These are phyloP conservation scores for Limnephilus auricula DNA, from an alignment of 2,888 invertebrate genomes.

Conservation along the genomic window DNA sequence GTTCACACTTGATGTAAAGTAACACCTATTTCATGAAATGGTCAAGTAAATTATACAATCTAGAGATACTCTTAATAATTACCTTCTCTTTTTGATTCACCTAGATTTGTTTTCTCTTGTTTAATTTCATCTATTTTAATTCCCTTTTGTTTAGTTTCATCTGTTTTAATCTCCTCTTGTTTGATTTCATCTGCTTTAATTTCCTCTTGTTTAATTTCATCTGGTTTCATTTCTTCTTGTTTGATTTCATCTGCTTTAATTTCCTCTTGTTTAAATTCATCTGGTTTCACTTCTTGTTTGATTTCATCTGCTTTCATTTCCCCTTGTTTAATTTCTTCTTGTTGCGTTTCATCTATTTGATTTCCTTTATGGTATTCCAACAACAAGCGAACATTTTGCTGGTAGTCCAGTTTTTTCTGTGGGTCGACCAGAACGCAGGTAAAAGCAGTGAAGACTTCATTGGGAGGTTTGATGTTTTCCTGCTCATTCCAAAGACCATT, in stretches of 20 bases:
- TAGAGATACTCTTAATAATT: neutral
- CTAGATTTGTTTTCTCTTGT: neutral
- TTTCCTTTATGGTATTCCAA: slow-evolving; percentile 68
- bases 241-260: neutral
- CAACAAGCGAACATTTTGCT: slow-evolving; percentile 71
- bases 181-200: too few relatives aligned
- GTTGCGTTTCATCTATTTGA: neutral
- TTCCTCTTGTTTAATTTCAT: too few relatives aligned
- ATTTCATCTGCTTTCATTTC: neutral
- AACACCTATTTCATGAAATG: too few relatives aligned
- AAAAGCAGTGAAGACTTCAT: slow-evolving; percentile 68
- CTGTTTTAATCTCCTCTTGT: too few relatives aligned
- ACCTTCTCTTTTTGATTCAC: neutral
- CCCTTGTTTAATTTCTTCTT: neutral
- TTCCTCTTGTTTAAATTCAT: neutral
- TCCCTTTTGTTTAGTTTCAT: too few relatives aligned
- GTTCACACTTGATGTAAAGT: too few relatives aligned
- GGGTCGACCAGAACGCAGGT: slow-evolving; percentile 70
- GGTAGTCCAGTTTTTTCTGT: slow-evolving; percentile 69
- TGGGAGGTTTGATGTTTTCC: slow-evolving; percentile 67
- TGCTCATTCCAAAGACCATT: slow-evolving; percentile 69
- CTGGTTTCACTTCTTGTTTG: neutral
- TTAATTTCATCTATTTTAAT: neutral
- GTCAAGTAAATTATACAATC: too few relatives aligned
- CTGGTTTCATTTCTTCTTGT: too few relatives aligned